Evolutionary conservation across 2,888 invertebrate genomes (phyloP).

Genomic region (Lasioglossum villosulum): DNA sequence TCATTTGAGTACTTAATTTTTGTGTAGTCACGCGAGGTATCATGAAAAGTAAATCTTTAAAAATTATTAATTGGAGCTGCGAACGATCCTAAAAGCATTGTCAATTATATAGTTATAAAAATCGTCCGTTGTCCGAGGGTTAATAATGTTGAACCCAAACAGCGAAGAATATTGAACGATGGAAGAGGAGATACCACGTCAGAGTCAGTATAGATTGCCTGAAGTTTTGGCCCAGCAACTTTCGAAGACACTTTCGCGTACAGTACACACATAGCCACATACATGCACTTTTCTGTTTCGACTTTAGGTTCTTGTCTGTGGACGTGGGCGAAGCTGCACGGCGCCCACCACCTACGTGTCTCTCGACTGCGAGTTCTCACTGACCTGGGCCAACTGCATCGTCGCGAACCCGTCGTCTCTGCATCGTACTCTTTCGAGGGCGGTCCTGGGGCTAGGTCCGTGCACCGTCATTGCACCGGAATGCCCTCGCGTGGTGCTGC

Average conservation of each 20-base stretch:
- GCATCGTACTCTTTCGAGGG: slow-evolving; percentile 10
- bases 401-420: slow-evolving; percentile 26
- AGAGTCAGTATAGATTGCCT: background rate
- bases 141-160: too few species aligned
- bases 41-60: too few species aligned
- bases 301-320: slow-evolving; percentile 39
- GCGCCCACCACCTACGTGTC: slow-evolving; percentile 57
- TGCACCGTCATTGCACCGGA: slow-evolving; percentile 14
- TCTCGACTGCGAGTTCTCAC: slow-evolving; percentile 46
- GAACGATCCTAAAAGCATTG: too few species aligned
- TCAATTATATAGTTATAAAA: too few species aligned
- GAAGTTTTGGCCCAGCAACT: background rate
- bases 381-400: slow-evolving; percentile 62
- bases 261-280: background rate
- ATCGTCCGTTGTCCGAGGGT: too few species aligned
- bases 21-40: too few species aligned
- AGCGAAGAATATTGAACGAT: too few species aligned
- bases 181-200: background rate
- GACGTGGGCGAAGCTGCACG: slow-evolving; percentile 54
- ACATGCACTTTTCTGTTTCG: background rate
- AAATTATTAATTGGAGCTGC: too few species aligned
- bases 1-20: too few species aligned
- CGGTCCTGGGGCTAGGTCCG: background rate
- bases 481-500: slow-evolving; percentile 3
- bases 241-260: slow-evolving; percentile 17